A percentile compares a stretch with the other conserved stretches of the same genome.
Conservation (phyloP, 2,113 vertebrate genomes). For the Oophaga pumilio region DNA sequence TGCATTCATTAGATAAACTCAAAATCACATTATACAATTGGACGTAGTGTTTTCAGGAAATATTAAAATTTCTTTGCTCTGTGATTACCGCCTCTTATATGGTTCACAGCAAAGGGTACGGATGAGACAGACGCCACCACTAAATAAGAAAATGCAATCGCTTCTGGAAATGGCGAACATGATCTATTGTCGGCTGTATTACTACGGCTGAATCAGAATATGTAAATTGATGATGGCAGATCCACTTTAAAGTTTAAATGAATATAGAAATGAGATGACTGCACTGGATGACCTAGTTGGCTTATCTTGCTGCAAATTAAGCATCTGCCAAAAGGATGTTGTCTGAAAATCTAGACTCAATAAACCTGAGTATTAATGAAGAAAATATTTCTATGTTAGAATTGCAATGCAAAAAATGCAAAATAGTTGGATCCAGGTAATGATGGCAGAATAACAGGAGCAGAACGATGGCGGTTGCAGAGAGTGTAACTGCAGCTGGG, state of each 20-base stretch:
- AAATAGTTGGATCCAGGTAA: constrained; percentile 25
- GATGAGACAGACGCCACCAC: background rate
- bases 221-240: constrained; percentile 42
- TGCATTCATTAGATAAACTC: background rate
- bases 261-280: constrained; percentile 15
- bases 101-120: background rate
- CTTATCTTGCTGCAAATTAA: constrained; percentile 36
- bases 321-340: constrained; percentile 8
- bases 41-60: background rate
- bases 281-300: constrained; percentile 11
- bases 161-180: constrained; percentile 17
- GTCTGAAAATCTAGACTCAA: background rate
- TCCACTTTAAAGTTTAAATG: constrained; percentile 17
- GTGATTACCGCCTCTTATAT: background rate
- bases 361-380: background rate
- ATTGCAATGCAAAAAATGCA: background rate
- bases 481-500: too few relatives aligned
- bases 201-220: constrained; percentile 25
- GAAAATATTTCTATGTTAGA: constrained; percentile 1
- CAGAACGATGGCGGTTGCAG: too few relatives aligned
- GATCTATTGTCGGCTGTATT: constrained; percentile 1
- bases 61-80: background rate
- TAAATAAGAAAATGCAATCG: constrained; percentile 26
- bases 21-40: background rate
- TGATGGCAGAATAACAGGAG: background rate